These are phyloP conservation scores for Chionomys nivalis DNA, from an alignment of 2,113 vertebrate genomes.

Conservation along the genomic window DNA sequence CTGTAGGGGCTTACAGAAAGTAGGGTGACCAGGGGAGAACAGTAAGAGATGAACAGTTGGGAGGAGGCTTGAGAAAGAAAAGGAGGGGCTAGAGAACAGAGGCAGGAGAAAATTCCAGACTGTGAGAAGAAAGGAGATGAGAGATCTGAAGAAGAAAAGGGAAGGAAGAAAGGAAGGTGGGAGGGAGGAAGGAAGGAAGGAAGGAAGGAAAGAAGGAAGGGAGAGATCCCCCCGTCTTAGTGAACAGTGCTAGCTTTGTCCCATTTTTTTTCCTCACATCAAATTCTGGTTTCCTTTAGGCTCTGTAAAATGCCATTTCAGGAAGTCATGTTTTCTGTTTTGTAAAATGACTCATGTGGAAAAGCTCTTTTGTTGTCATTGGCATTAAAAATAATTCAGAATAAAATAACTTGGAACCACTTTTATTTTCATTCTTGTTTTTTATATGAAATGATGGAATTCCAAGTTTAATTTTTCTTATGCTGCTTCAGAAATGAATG, in stretches of 20 bases:
- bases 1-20: neutral
- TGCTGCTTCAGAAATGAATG: conserved; percentile 18
- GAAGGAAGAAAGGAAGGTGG: neutral
- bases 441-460: conserved; percentile 43
- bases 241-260: neutral
- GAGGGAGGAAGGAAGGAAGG: no score
- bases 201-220: no score
- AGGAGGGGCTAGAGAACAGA: neutral
- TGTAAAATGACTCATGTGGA: conserved; percentile 68
- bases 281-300: conserved; percentile 47
- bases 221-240: neutral
- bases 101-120: neutral
- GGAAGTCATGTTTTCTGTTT: conserved; percentile 73
- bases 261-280: neutral
- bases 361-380: conserved; percentile 69
- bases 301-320: conserved; percentile 68
- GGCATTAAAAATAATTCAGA: conserved; percentile 75
- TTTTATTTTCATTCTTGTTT: conserved; percentile 62
- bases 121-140: neutral
- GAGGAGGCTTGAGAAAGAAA: neutral
- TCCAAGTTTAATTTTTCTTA: conserved; percentile 59
- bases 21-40: neutral
- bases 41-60: neutral
- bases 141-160: neutral
- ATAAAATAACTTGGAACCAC: conserved; percentile 70